phyloP scores from a whole-genome alignment of 2,113 vertebrate genomes.

The Aramus guarauna region DNA sequence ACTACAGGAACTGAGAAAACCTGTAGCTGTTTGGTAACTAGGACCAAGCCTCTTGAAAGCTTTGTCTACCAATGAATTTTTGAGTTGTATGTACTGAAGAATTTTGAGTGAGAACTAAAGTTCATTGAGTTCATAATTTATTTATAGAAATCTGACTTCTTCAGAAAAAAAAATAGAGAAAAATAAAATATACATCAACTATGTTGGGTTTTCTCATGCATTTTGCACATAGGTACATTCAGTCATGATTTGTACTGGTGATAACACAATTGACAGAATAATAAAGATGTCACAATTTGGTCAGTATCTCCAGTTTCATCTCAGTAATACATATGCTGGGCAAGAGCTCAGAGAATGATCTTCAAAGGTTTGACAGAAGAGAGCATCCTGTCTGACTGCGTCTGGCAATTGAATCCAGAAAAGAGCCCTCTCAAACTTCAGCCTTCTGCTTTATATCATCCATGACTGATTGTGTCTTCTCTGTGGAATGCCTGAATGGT shows the following conservation, averaged over 20 bases:
- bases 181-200: neutral
- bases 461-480: neutral
- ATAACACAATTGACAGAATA: neutral
- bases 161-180: neutral
- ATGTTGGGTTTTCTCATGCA: neutral
- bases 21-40: neutral
- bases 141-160: neutral
- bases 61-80: neutral
- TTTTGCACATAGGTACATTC: neutral
- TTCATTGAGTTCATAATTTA: neutral
- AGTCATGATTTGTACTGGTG: neutral
- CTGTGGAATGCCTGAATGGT: neutral
- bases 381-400: neutral
- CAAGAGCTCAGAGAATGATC: neutral
- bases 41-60: neutral
- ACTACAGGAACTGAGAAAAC: neutral
- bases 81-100: neutral
- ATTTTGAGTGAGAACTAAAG: neutral
- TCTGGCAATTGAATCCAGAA: neutral
- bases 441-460: neutral
- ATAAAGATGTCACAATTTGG: neutral
- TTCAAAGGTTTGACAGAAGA: neutral
- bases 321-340: neutral
- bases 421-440: neutral
- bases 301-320: neutral